Evolutionary conservation across 2,113 vertebrate genomes (phyloP).

Genomic region (Tyto alba): DNA sequence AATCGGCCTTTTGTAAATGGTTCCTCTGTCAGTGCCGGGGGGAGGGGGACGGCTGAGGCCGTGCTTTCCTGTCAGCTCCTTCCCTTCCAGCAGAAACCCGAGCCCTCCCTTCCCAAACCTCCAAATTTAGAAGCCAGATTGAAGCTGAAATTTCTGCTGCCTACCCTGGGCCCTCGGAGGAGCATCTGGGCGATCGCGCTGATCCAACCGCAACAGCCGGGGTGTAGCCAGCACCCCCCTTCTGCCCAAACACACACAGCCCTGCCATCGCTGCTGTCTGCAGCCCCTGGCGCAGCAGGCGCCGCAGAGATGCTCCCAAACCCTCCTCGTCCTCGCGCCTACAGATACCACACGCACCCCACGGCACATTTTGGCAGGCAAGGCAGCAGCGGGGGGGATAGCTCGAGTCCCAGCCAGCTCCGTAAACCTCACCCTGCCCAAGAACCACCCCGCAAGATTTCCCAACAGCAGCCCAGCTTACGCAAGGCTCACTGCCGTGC

Average conservation of each 20-base stretch:
- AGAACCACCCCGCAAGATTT: neutral
- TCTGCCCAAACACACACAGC: neutral
- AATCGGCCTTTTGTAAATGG: slow-evolving; percentile 87
- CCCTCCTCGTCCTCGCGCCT: neutral
- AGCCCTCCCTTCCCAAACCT: slow-evolving; percentile 77
- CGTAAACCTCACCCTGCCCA: neutral
- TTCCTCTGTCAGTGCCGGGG: slow-evolving; percentile 81
- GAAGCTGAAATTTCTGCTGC: slow-evolving; percentile 75
- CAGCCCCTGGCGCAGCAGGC: neutral
- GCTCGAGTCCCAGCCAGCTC: neutral
- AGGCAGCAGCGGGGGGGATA: neutral
- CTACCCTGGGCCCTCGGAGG: neutral
- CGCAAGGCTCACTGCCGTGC: neutral
- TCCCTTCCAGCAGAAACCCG: slow-evolving; percentile 77
- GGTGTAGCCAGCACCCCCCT: neutral
- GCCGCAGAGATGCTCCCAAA: neutral
- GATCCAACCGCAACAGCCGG: neutral
- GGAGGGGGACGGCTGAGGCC: slow-evolving; percentile 72
- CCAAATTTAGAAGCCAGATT: slow-evolving; percentile 80
- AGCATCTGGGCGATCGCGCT: neutral
- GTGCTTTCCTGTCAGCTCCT: slow-evolving; percentile 84
- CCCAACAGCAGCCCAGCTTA: neutral
- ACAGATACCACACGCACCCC: neutral
- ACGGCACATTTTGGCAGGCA: neutral
- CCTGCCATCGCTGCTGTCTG: neutral